Percentiles rank a stretch among this genome's conserved stretches.
phyloP scores from a whole-genome alignment of 2,888 invertebrate genomes.

The Drosophila birchii region DNA sequence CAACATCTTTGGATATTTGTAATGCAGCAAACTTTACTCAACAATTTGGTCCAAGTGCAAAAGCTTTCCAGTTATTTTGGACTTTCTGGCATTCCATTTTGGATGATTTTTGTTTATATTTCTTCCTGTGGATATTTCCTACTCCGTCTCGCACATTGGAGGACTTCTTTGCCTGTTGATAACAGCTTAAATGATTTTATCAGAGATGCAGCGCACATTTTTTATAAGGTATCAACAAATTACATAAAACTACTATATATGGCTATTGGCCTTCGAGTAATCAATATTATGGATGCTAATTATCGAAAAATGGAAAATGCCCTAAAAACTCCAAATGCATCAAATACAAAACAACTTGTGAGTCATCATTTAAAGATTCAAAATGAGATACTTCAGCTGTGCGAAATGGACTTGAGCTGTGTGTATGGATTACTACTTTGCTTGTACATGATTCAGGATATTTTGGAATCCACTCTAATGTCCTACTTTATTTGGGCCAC shows the following conservation, averaged over 20 bases:
- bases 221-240: background rate
- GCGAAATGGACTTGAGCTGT: background rate
- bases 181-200: background rate
- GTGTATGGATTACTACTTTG: background rate
- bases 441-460: background rate
- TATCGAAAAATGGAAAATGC: background rate
- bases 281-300: background rate
- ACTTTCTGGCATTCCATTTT: background rate
- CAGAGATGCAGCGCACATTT: background rate
- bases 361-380: background rate
- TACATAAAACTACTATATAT: background rate
- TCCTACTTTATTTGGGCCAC: background rate
- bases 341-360: too few relatives aligned
- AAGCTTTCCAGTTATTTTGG: background rate
- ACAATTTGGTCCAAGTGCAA: background rate
- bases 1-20: background rate
- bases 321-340: background rate
- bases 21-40: background rate
- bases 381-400: background rate
- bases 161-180: accelerated
- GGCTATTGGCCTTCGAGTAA: background rate
- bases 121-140: accelerated
- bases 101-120: background rate
- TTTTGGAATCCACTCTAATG: background rate
- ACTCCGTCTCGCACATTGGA: background rate